Evolutionary conservation across 2,797 vertebrate species (phyloP).

Genomic region (Pangasius larnaudii): DNA sequence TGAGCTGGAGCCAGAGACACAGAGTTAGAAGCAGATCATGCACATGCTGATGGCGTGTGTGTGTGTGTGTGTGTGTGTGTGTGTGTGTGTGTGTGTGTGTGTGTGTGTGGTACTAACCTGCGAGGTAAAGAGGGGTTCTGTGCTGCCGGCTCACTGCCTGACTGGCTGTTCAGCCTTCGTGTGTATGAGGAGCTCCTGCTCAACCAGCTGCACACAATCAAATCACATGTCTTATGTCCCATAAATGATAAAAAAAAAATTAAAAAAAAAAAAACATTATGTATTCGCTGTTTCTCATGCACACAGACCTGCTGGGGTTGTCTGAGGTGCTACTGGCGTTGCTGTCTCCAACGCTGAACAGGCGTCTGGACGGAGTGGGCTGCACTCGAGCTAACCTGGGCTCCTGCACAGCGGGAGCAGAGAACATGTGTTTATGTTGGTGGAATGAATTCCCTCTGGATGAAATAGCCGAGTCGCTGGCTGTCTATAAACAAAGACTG

Average conservation of each 20-base stretch:
- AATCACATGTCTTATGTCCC: neutral
- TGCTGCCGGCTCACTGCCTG: slow-evolving; percentile 75
- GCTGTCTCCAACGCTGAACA: slow-evolving; percentile 79
- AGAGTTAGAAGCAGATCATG: neutral
- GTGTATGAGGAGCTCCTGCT: slow-evolving; percentile 83
- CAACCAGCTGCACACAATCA: slow-evolving; percentile 70
- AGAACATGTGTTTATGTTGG: slow-evolving; percentile 6
- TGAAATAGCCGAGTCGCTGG: neutral
- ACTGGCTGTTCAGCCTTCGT: slow-evolving; percentile 77
- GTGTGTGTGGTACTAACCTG: slow-evolving; percentile 73
- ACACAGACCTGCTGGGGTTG: slow-evolving; percentile 75
- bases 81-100: slow-evolving; percentile 22
- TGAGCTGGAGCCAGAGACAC: slow-evolving; percentile 68
- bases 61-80: slow-evolving; percentile 51
- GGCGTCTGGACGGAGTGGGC: slow-evolving; percentile 78
- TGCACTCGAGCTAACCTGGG: slow-evolving; percentile 81
- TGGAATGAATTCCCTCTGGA: neutral
- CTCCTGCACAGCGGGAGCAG: slow-evolving; percentile 70
- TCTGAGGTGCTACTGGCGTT: slow-evolving; percentile 65
- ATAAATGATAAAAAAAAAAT: neutral
- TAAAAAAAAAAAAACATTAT: neutral
- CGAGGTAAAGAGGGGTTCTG: slow-evolving; percentile 76
- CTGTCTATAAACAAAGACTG: neutral
- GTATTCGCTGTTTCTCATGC: neutral
- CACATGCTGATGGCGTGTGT: neutral